Base-by-base conservation (phyloP, 1,140 invertebrate genomes). In the Radopholus similis region DNA sequence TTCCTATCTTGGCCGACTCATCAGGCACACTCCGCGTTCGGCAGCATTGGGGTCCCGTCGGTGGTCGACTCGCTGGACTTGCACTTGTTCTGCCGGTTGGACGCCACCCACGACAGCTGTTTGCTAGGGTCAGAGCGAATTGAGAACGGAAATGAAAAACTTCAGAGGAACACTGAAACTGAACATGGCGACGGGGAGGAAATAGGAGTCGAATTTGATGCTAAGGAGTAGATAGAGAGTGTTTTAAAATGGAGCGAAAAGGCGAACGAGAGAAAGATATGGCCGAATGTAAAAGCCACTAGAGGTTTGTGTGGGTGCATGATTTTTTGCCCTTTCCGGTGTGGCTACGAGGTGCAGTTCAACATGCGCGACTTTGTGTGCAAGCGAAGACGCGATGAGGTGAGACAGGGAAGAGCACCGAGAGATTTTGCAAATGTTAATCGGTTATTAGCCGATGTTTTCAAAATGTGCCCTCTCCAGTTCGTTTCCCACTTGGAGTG, bases 331-430 rank as follows among this genome's bases (percentile, higher is more conserved):
- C 47, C 15, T 30, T 60, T 60, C 47, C 21, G 59, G 40, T 70
- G 74, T 64, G 51, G 70, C 23, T 73, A 66, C 63, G 60, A 73
- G 63, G 77, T 79, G 30, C 78, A 81, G 54, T 81, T 81, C 57
- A 81, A 81, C 64, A 79, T 81, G 74, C 62, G 79, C 23, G 78
- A 81, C 59, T 81, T 82, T 64, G 76, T 81, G 30, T 81, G 79
- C 59, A 58, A 66, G 32, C 26, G n/a, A 15, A 67, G 58, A 15
- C 68, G 47, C 26, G 30, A 77, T 49, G 59, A 72, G 18, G 72
- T 73, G 42, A 44, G 18, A 15, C 34, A 64, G 9, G 34, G 28
- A 6, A 23, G 26, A 18, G 1, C 11, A 49, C 11, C n/a, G n/a
- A n/a, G n/a, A n/a, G n/a, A n/a, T n/a, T n/a, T n/a, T n/a, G n/a